Conservation (phyloP, 2,888 invertebrate genomes). For the Eurytoma californica region DNA sequence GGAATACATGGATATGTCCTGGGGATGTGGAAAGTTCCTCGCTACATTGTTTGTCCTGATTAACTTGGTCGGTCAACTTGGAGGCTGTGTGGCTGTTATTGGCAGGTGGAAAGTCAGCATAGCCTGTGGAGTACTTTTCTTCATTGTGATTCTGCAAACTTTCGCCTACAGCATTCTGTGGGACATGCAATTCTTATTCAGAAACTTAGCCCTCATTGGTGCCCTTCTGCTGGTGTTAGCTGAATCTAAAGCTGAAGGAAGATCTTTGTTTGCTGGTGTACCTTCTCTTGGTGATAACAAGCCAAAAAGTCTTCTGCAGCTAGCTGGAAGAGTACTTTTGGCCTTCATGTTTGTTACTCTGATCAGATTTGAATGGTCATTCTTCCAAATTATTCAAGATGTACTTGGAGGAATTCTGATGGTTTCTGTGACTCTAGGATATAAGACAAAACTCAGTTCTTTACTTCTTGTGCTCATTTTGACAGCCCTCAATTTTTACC, state of each 20-base stretch:
- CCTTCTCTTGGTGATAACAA: constrained; percentile 95
- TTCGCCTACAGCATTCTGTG: constrained; percentile 97
- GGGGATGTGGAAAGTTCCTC: constrained; percentile 96
- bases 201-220: constrained; percentile 97
- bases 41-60: constrained; percentile 96
- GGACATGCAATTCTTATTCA: constrained; percentile 97
- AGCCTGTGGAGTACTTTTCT: constrained; percentile 94
- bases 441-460: constrained; percentile 98
- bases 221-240: constrained; percentile 97
- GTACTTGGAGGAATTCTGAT: constrained; percentile 95
- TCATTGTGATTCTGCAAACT: constrained; percentile 97
- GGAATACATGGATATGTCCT: constrained; percentile 97
- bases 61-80: constrained; percentile 96
- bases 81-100: constrained; percentile 97
- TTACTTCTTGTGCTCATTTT: constrained; percentile 94
- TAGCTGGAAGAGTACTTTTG: constrained; percentile 95
- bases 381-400: constrained; percentile 94
- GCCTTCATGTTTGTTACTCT: constrained; percentile 99
- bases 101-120: constrained; percentile 92
- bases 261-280: constrained; percentile 96
- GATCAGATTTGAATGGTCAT: constrained; percentile 93
- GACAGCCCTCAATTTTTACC: constrained; percentile 93
- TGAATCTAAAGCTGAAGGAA: constrained; percentile 95
- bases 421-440: constrained; percentile 96
- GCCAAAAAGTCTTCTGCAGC: constrained; percentile 96